A percentile compares a stretch with the other conserved stretches of the same genome.
These are phyloP conservation scores for Sphenopsis melanotis DNA, from an alignment of 2,797 vertebrate species.

Conservation along the genomic window DNA sequence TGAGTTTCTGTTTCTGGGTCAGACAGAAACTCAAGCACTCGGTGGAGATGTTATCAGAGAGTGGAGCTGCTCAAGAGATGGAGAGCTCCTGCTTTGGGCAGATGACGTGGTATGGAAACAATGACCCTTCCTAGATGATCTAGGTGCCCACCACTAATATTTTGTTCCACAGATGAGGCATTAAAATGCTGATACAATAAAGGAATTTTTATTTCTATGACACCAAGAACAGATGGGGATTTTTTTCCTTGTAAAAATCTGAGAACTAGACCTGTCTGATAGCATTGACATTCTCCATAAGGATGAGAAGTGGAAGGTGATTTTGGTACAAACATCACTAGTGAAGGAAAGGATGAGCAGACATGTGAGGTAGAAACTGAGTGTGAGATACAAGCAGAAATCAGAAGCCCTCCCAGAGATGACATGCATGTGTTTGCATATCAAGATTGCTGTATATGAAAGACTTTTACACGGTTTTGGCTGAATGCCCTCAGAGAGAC, in stretches of 20 bases:
- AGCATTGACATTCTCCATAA: fast-evolving
- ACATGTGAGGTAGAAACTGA: background rate
- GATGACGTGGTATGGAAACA: background rate
- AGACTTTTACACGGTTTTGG: background rate
- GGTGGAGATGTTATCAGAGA: background rate
- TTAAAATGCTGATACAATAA: background rate
- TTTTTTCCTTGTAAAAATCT: background rate
- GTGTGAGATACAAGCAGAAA: background rate
- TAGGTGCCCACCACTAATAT: background rate
- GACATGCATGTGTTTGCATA: background rate
- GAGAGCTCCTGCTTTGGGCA: background rate
- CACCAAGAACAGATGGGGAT: background rate
- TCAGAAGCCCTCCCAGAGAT: background rate
- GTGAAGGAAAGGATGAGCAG: background rate
- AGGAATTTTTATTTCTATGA: background rate
- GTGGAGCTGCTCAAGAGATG: background rate
- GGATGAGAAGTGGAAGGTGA: background rate
- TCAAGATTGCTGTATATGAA: background rate
- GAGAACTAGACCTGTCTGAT: background rate
- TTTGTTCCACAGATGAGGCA: background rate
- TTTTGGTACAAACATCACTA: background rate
- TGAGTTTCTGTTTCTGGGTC: background rate
- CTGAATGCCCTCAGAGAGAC: background rate
- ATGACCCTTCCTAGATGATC: background rate
- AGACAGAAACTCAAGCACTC: background rate